These are phyloP conservation scores for Drosophila conformis DNA, from an alignment of 2,888 invertebrate genomes.

Conservation along the genomic window DNA sequence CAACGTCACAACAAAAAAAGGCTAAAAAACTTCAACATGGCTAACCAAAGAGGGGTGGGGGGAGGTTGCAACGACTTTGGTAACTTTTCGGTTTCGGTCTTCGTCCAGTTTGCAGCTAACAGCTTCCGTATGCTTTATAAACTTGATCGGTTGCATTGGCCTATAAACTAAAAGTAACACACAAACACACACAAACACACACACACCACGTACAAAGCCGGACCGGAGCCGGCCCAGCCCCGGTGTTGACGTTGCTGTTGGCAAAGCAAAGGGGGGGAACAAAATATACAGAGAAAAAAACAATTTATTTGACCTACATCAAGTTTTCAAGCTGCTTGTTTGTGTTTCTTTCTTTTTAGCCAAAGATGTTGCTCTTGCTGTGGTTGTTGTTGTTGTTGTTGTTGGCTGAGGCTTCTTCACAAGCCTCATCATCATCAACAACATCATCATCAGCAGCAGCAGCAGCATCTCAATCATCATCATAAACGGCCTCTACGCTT, in stretches of 20 bases:
- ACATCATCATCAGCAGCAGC: slow-evolving; percentile 33
- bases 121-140: slow-evolving; percentile 77
- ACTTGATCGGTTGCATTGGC: slow-evolving; percentile 73
- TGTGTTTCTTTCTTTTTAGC: slow-evolving; percentile 54
- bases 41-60: slow-evolving; percentile 18
- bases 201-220: slow-evolving; percentile 18
- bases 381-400: neutral
- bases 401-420: slow-evolving; percentile 64
- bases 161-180: slow-evolving; percentile 77
- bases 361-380: slow-evolving; percentile 30
- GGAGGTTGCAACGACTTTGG: slow-evolving; percentile 35
- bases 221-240: slow-evolving; percentile 41
- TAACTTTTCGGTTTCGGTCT: slow-evolving; percentile 18
- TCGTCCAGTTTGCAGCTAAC: slow-evolving; percentile 61
- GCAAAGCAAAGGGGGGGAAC: slow-evolving; percentile 11
- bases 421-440: slow-evolving; percentile 35
- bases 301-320: slow-evolving; percentile 81
- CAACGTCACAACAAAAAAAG: slow-evolving; percentile 35
- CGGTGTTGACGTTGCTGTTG: slow-evolving; percentile 36
- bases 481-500: slow-evolving; percentile 46
- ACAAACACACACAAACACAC: slow-evolving; percentile 48
- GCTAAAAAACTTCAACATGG: slow-evolving; percentile 43
- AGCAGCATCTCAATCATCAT: slow-evolving; percentile 31
- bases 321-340: slow-evolving; percentile 81
- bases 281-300: slow-evolving; percentile 9